Conservation (phyloP, 2,888 invertebrate species). For the Rhorus exstirpatorius region DNA sequence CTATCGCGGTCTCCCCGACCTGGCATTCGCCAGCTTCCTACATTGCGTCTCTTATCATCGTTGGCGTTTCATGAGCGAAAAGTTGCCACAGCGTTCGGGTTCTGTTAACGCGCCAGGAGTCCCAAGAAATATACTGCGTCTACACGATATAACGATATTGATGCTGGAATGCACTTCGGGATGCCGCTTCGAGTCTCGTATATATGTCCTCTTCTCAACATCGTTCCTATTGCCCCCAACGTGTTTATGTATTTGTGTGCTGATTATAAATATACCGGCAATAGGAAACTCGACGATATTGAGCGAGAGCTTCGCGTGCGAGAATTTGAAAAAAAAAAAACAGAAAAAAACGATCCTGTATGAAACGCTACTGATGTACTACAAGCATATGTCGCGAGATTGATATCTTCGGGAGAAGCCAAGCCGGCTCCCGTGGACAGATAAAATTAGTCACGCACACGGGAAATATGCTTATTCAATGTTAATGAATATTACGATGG, state of each 20-base stretch:
- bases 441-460: conserved; percentile 33
- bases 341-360: conserved; percentile 5
- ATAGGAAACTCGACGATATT: conserved; percentile 51
- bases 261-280: conserved; percentile 54
- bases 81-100: conserved; percentile 37
- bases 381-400: conserved; percentile 13
- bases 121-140: conserved; percentile 45
- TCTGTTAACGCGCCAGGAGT: conserved; percentile 26
- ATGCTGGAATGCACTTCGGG: conserved; percentile 61
- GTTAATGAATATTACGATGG: neutral
- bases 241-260: neutral
- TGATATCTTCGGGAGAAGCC: conserved; percentile 25
- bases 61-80: conserved; percentile 28
- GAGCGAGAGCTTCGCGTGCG: conserved; percentile 33
- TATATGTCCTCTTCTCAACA: conserved; percentile 1
- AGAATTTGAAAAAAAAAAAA: conserved; percentile 20
- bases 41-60: conserved; percentile 51
- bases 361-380: conserved; percentile 10
- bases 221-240: neutral
- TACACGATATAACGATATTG: conserved; percentile 47
- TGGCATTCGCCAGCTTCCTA: conserved; percentile 23
- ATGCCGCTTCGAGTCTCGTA: conserved; percentile 36
- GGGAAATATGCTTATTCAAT: neutral
- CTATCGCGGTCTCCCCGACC: neutral
- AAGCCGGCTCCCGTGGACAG: conserved; percentile 12